Evolutionary conservation across 2,888 invertebrate species (phyloP).

Genomic region (Scaptomyza flava): DNA sequence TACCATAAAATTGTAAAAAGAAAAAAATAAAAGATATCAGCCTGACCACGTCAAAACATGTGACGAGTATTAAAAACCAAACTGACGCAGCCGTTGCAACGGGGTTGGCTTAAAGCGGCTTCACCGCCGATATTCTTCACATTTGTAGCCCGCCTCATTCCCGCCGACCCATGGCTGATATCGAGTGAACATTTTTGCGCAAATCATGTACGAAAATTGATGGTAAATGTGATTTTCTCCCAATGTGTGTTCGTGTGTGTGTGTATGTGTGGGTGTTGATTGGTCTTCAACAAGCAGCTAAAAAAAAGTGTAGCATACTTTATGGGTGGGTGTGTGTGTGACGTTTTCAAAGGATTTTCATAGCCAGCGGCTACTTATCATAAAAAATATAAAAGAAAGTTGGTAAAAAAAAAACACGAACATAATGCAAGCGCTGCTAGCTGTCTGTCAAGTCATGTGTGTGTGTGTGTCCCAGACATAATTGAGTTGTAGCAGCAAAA

Average conservation of each 20-base stretch:
- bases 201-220: conserved; percentile 81
- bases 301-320: conserved; percentile 21
- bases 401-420: conserved; percentile 38
- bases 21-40: conserved; percentile 39
- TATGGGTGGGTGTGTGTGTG: conserved; percentile 17
- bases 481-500: conserved; percentile 70
- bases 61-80: conserved; percentile 74
- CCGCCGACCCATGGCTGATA: conserved; percentile 19
- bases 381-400: conserved; percentile 50
- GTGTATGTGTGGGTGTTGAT: conserved; percentile 63
- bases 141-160: conserved; percentile 45
- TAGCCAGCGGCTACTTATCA: conserved; percentile 80
- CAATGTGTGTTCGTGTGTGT: conserved; percentile 12
- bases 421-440: conserved; percentile 63
- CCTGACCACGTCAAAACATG: conserved; percentile 74
- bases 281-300: conserved; percentile 63
- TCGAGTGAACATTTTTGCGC: conserved; percentile 64
- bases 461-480: conserved; percentile 67
- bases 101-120: conserved; percentile 73
- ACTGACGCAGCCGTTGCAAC: conserved; percentile 46
- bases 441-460: conserved; percentile 75
- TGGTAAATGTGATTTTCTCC: conserved; percentile 72
- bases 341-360: conserved; percentile 76
- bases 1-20: conserved; percentile 72
- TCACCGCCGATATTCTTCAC: conserved; percentile 49